Evolutionary conservation across 2,888 invertebrate species (phyloP), one percentile per base, ranked within the genome.

Genomic region (Drosophila prostipennis): DNA sequence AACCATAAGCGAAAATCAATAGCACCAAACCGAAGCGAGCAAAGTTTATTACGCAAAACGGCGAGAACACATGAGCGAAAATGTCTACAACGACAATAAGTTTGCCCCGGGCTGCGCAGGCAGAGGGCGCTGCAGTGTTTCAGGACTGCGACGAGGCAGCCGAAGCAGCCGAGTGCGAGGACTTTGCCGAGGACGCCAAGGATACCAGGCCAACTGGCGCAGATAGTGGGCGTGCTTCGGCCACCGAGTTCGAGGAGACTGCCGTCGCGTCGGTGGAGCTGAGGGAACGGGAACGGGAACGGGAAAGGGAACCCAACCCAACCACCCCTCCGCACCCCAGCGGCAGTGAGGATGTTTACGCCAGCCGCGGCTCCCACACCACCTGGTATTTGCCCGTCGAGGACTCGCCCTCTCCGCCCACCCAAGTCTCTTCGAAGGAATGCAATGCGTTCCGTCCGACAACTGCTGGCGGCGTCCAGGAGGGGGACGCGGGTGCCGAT

Each of bases 151-250:
- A 43, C 34, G 34, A 23, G 45, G 55, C 43, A 11, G 14, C 34
- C 55, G 55, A 55, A 23, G 34, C 36, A 14, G 7, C 42, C 55
- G 48, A 56, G 10, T 16, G 16, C 36, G 56, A 29, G 8, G 49
- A 26, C n/a, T 55, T 48, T 11, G 16, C 16, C 16, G 42, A 16
- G 16, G 79, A 71, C 49, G 49, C 71, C 53, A 43, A 76, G 48
- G 68, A 73, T 56, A 59, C 64, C 45, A 53, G 60, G 13, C 5
- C 16, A 5, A 11, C 42, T 42, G 42, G 83, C 36, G 75, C 83
- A 53, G 90, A 91, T 67, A 91, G 90, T 77, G 89, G 89, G 60
- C 90, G 89, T 43, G 90, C 85, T 60, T 90, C 90, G 68, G 87
- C 82, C 34, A 89, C 89, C 61, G 89, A 90, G 72, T 86, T 89